phyloP scores from a whole-genome alignment of 2,797 vertebrate genomes.

The Molossus alvarezi region DNA sequence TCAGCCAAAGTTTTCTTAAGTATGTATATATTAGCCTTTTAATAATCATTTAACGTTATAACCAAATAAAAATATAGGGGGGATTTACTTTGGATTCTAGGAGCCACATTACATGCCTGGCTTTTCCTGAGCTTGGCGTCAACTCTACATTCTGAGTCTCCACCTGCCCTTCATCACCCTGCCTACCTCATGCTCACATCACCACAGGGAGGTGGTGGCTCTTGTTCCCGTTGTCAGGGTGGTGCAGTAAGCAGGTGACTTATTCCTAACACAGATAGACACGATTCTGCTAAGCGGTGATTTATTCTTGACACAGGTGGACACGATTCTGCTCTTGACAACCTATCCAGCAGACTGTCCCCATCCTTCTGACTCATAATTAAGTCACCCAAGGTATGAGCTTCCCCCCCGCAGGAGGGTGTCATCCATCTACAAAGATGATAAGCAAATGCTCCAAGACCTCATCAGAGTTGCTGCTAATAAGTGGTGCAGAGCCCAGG shows the following conservation, averaged over 20 bases:
- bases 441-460: background rate
- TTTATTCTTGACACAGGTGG: background rate
- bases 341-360: background rate
- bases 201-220: background rate
- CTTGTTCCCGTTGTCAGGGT: background rate
- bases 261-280: background rate
- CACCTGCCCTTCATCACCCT: background rate
- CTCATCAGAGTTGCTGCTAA: background rate
- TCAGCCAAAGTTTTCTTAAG: background rate
- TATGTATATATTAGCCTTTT: background rate
- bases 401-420: conserved; percentile 48
- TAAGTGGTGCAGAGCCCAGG: background rate
- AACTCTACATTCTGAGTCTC: background rate
- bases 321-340: background rate
- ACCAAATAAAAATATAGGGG: background rate
- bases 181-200: background rate
- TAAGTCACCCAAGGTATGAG: conserved; percentile 1
- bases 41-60: background rate
- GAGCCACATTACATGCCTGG: background rate
- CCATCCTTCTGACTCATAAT: conserved; percentile 66
- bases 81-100: background rate
- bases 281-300: too few species aligned
- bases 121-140: background rate
- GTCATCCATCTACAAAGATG: background rate
- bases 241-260: background rate